Evolutionary conservation across 23 tunicate genomes (phyloP).

Genomic region (Styela plicata): DNA sequence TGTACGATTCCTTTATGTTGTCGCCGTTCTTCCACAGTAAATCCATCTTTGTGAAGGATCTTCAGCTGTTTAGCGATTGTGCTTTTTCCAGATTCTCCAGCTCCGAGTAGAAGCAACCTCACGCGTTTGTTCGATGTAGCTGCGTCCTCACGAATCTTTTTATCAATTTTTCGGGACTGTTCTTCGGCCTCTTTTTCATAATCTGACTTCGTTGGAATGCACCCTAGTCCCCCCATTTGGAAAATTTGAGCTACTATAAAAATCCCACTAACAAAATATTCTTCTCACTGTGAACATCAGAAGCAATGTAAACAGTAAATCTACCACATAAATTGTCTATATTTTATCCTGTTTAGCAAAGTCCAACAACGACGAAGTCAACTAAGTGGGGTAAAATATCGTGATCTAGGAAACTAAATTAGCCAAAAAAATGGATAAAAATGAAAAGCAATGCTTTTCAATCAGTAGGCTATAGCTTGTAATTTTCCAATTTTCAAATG

Average conservation of each 20-base stretch:
- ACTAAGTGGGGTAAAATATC: too few relatives aligned
- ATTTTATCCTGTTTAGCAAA: too few relatives aligned
- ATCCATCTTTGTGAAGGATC: constrained; percentile 91
- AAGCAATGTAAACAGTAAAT: not conserved
- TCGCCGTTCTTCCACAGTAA: constrained; percentile 61
- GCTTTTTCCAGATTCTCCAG: constrained; percentile 95
- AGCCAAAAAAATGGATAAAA: too few relatives aligned
- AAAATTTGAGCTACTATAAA: not conserved
- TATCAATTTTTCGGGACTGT: constrained; percentile 64
- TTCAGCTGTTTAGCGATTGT: constrained; percentile 95
- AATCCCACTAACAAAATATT: too few relatives aligned
- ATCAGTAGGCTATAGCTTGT: too few relatives aligned
- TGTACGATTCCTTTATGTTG: constrained; percentile 68
- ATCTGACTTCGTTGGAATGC: constrained; percentile 46
- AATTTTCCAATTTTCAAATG: too few relatives aligned
- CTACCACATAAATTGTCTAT: too few relatives aligned
- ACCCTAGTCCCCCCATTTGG: constrained; percentile 50
- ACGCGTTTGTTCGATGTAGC: constrained; percentile 65
- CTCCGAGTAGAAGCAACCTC: constrained; percentile 82
- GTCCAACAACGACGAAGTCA: too few relatives aligned
- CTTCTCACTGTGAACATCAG: too few relatives aligned
- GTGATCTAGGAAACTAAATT: too few relatives aligned
- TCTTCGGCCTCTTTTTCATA: constrained; percentile 47
- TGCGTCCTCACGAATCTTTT: constrained; percentile 74
- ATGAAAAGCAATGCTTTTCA: too few relatives aligned